phyloP scores from a whole-genome alignment of 2,113 vertebrate species.

The Paedocypris sp. region DNA sequence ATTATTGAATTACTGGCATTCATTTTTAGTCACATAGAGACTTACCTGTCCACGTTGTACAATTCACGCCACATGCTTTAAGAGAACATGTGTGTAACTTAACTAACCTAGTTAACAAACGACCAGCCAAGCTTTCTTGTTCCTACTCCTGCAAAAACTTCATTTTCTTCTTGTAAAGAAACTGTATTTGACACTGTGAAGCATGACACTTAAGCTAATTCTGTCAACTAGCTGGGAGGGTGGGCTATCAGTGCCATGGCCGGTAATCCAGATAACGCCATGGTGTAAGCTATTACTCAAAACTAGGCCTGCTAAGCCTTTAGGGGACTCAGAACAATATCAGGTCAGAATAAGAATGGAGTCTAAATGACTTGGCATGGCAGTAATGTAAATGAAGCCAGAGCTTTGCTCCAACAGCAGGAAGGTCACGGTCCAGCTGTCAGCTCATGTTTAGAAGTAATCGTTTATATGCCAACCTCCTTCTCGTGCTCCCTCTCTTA shows the following conservation, averaged over 20 bases:
- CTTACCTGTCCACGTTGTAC: too few relatives aligned
- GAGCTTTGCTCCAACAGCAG: conserved; percentile 49
- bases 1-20: too few relatives aligned
- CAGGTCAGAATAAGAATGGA: conserved; percentile 57
- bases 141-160: too few relatives aligned
- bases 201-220: conserved; percentile 53
- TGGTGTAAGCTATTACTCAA: conserved; percentile 52
- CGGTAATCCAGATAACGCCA: conserved; percentile 54
- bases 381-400: conserved; percentile 60
- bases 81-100: too few relatives aligned
- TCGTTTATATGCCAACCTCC: conserved; percentile 54
- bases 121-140: too few relatives aligned
- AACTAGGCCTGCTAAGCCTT: conserved; percentile 54
- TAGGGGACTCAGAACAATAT: conserved; percentile 29
- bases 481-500: background rate
- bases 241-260: conserved; percentile 52
- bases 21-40: too few relatives aligned
- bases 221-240: conserved; percentile 41
- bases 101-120: too few relatives aligned
- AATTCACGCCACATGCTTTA: too few relatives aligned
- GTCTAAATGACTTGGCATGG: conserved; percentile 66
- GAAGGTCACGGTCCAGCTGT: conserved; percentile 61
- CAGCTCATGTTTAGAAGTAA: conserved; percentile 53
- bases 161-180: conserved; percentile 49
- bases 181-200: conserved; percentile 54